Conservation (phyloP, 2,113 vertebrate species). For the Stigmatopora argus region DNA sequence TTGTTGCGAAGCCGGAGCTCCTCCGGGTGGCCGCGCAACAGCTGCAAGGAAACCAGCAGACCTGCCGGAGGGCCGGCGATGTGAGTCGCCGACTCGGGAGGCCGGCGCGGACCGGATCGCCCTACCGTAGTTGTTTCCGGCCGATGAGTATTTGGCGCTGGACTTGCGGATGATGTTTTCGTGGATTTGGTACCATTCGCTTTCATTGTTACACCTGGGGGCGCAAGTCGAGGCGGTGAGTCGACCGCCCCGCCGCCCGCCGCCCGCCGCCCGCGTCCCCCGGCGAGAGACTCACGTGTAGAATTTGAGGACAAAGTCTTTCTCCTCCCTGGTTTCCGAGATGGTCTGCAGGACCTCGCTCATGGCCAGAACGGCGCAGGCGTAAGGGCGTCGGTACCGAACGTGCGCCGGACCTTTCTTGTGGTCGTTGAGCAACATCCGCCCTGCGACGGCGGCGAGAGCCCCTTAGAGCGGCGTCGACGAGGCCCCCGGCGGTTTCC, state of each 20-base stretch:
- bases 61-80: slow-evolving; percentile 54
- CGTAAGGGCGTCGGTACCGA: slow-evolving; percentile 90
- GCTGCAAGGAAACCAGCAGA: slow-evolving; percentile 82
- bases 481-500: background rate
- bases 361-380: slow-evolving; percentile 89
- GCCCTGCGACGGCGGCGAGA: slow-evolving; percentile 65
- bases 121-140: slow-evolving; percentile 94
- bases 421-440: slow-evolving; percentile 93
- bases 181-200: slow-evolving; percentile 96
- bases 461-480: background rate
- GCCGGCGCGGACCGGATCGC: slow-evolving; percentile 10
- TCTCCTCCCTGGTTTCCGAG: slow-evolving; percentile 91
- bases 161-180: slow-evolving; percentile 98
- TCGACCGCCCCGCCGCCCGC: no score
- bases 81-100: background rate
- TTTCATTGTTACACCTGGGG: slow-evolving; percentile 93
- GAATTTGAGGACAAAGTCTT: slow-evolving; percentile 97
- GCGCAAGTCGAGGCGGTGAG: background rate
- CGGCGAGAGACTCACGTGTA: slow-evolving; percentile 82
- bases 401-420: slow-evolving; percentile 90
- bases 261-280: no score
- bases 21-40: slow-evolving; percentile 76
- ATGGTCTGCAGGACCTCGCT: slow-evolving; percentile 90
- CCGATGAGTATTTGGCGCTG: slow-evolving; percentile 94
- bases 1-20: slow-evolving; percentile 76